Percentiles rank a stretch among this genome's conserved stretches.
These are phyloP conservation scores for Pherbina coryleti DNA, from an alignment of 2,888 invertebrate species.

Conservation along the genomic window DNA sequence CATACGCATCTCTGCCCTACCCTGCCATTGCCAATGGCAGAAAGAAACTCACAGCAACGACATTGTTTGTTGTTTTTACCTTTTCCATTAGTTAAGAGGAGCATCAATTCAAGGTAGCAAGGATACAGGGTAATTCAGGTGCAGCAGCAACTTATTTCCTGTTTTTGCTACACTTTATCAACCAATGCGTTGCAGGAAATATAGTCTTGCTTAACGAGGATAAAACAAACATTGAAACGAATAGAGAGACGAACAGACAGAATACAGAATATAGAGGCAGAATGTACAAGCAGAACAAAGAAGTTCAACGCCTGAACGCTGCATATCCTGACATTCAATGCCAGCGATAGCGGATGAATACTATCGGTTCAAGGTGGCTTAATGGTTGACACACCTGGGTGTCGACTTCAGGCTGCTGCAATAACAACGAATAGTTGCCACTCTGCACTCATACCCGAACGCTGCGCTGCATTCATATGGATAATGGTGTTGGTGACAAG, in stretches of 20 bases:
- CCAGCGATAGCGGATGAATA: neutral
- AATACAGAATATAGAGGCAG: neutral
- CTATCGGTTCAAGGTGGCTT: neutral
- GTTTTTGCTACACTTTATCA: neutral
- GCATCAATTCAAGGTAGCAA: neutral
- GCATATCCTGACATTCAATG: slow-evolving; percentile 17
- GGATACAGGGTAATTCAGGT: neutral
- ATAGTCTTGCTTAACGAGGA: neutral
- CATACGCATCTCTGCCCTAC: neutral
- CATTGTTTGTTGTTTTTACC: neutral
- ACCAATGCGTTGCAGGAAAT: slow-evolving; percentile 4
- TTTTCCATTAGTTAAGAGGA: neutral
- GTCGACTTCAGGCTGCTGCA: neutral
- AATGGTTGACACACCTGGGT: neutral
- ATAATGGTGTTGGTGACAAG: neutral
- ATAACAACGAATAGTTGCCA: neutral
- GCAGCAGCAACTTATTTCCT: slow-evolving; percentile 1
- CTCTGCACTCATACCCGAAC: neutral
- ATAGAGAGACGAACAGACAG: neutral
- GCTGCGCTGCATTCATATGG: neutral
- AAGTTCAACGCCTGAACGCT: neutral
- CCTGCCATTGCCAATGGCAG: neutral
- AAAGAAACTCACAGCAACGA: neutral
- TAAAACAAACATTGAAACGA: neutral
- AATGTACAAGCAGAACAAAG: neutral